Evolutionary conservation across 1,140 invertebrate genomes (phyloP).

Genomic region (Cryptotermes secundus): DNA sequence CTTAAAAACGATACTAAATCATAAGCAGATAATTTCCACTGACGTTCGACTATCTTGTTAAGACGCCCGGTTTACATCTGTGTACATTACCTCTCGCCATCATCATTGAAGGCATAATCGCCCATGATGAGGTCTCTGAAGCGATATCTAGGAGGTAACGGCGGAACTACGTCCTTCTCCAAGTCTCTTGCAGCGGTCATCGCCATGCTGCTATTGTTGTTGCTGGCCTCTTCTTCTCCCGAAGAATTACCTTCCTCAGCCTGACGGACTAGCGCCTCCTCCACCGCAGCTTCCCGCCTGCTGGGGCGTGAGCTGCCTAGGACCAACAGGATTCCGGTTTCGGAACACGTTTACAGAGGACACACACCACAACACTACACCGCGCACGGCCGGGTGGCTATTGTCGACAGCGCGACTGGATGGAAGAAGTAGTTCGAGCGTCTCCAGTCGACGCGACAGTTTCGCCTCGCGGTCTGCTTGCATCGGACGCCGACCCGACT

Average conservation of each 20-base stretch:
- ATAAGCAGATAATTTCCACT: no score
- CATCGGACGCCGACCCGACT: not conserved
- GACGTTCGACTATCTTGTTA: no score
- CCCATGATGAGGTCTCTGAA: slow-evolving; percentile 75
- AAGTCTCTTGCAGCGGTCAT: not conserved
- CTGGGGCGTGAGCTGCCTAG: not conserved
- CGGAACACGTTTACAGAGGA: not conserved
- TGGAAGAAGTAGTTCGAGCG: not conserved
- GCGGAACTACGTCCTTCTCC: slow-evolving; percentile 36
- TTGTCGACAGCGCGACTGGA: not conserved
- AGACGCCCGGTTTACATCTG: no score
- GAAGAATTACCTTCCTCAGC: not conserved
- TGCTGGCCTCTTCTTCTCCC: not conserved
- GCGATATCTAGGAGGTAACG: slow-evolving; percentile 62
- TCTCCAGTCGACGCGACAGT: not conserved
- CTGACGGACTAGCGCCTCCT: not conserved
- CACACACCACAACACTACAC: not conserved
- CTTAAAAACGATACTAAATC: no score
- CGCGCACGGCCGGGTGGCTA: not conserved
- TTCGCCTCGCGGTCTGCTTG: not conserved
- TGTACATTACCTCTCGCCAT: slow-evolving; percentile 67
- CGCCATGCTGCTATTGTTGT: not conserved
- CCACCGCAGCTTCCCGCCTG: not conserved
- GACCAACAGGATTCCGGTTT: not conserved
- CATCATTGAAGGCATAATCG: slow-evolving; percentile 75